These are phyloP conservation scores for Podarcis siculus DNA, from an alignment of 2,797 vertebrate genomes.

Conservation along the genomic window DNA sequence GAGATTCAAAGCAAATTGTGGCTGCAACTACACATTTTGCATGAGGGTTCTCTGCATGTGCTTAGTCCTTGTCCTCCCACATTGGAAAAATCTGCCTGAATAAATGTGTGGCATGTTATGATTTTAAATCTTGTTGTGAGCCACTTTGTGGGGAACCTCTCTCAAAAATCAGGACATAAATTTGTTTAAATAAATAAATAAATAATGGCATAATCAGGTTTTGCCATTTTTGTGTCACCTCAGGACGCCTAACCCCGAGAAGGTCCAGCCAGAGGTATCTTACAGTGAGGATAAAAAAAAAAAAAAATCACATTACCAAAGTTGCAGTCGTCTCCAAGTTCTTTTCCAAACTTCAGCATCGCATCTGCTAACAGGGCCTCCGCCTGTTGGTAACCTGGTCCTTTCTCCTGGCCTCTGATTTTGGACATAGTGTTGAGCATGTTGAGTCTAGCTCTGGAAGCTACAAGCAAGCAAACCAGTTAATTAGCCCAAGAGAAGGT, in stretches of 20 bases:
- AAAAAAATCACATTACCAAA: constrained; percentile 85
- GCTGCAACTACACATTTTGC: background rate
- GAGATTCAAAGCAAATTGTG: background rate
- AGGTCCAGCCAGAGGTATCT: background rate
- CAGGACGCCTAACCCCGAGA: background rate
- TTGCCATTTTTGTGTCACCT: background rate
- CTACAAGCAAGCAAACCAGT: constrained; percentile 73
- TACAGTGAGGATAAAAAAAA: background rate
- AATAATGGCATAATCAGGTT: background rate
- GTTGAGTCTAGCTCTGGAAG: constrained; percentile 97
- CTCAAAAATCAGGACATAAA: no score
- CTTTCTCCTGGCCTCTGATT: constrained; percentile 96
- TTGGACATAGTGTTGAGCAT: constrained; percentile 99
- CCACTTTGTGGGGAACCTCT: no score
- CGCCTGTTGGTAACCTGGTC: constrained; percentile 94
- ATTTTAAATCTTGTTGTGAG: no score
- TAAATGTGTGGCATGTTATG: background rate
- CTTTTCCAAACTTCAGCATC: constrained; percentile 94
- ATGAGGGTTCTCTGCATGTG: background rate
- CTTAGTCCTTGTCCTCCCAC: background rate
- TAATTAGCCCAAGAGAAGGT: constrained; percentile 29
- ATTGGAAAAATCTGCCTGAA: background rate
- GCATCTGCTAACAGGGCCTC: constrained; percentile 91
- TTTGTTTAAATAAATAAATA: no score
- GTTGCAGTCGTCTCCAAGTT: constrained; percentile 95